A percentile compares a stretch with the other conserved stretches of the same genome.
phyloP scores from a whole-genome alignment of 2,888 invertebrate genomes.

The Perizoma flavofasciatum region DNA sequence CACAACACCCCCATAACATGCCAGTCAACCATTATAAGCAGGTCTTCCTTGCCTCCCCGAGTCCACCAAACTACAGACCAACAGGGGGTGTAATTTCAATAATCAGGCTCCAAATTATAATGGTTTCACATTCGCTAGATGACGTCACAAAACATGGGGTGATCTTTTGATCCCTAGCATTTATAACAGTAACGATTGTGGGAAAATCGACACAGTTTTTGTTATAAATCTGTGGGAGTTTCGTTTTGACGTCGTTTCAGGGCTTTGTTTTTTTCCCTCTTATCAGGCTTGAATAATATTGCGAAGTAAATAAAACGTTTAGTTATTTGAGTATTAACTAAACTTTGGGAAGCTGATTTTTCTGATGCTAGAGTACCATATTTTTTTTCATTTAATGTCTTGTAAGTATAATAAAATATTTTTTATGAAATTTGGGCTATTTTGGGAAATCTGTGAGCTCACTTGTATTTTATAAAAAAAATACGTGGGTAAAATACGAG shows the following conservation, averaged over 20 bases:
- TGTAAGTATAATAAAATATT: too few species aligned
- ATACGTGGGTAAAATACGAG: too few species aligned
- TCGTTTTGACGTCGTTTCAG: slow-evolving; percentile 66
- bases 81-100: slow-evolving; percentile 11
- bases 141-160: slow-evolving; percentile 64
- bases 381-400: too few species aligned
- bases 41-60: slow-evolving; percentile 49
- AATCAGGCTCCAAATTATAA: slow-evolving; percentile 46
- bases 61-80: slow-evolving; percentile 14
- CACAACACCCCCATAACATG: slow-evolving; percentile 74
- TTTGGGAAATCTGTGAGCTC: too few species aligned
- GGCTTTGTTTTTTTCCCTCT: slow-evolving; percentile 51
- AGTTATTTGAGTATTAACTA: too few species aligned
- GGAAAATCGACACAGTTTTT: slow-evolving; percentile 78
- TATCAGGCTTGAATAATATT: slow-evolving; percentile 14
- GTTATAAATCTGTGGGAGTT: slow-evolving; percentile 80
- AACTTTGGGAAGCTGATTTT: too few species aligned
- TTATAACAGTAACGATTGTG: slow-evolving; percentile 74
- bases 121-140: slow-evolving; percentile 53
- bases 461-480: too few species aligned
- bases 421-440: too few species aligned
- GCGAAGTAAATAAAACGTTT: not conserved
- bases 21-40: slow-evolving; percentile 44
- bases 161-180: slow-evolving; percentile 70
- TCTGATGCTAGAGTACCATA: too few species aligned